A percentile compares a stretch with the other conserved stretches of the same genome.
Evolutionary conservation across 35 echinoderm and acorn worm genomes (phyloP).

Genomic region (Apostichopus japonicus): DNA sequence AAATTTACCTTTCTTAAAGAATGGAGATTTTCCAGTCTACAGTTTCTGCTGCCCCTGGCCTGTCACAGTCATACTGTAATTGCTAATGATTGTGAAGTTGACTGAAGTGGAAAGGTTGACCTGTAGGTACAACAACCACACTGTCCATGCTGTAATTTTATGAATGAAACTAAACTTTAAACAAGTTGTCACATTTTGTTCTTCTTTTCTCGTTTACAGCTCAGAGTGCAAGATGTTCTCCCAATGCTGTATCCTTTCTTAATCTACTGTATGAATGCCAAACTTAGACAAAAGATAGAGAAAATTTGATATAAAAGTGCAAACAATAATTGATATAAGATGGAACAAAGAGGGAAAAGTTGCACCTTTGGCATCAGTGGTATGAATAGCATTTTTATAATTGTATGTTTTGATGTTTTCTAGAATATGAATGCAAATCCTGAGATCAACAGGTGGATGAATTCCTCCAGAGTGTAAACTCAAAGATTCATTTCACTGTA

Average conservation of each 20-base stretch:
- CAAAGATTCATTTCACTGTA: too few species aligned
- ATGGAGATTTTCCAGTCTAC: neutral
- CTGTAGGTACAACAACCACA: too few species aligned
- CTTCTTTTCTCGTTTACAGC: slow-evolving; percentile 39
- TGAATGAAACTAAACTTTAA: neutral
- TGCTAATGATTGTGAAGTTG: too few species aligned
- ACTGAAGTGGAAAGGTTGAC: neutral
- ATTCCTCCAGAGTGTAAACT: too few species aligned
- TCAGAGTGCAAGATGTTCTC: slow-evolving; percentile 79
- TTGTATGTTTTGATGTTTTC: too few species aligned
- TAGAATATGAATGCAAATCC: too few species aligned
- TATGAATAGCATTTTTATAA: neutral
- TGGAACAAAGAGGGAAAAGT: neutral
- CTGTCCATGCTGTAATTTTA: neutral
- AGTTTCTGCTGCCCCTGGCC: neutral
- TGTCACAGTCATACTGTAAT: neutral
- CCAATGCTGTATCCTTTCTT: slow-evolving; percentile 78
- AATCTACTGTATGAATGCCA: neutral
- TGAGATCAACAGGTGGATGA: too few species aligned
- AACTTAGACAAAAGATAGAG: neutral
- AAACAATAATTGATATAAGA: too few species aligned
- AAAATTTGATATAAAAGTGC: neutral
- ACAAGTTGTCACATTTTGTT: neutral
- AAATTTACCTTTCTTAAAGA: neutral
- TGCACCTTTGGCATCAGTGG: neutral